These are phyloP conservation scores for Xestia c-nigrum DNA, from an alignment of 2,888 invertebrate species.

Conservation along the genomic window DNA sequence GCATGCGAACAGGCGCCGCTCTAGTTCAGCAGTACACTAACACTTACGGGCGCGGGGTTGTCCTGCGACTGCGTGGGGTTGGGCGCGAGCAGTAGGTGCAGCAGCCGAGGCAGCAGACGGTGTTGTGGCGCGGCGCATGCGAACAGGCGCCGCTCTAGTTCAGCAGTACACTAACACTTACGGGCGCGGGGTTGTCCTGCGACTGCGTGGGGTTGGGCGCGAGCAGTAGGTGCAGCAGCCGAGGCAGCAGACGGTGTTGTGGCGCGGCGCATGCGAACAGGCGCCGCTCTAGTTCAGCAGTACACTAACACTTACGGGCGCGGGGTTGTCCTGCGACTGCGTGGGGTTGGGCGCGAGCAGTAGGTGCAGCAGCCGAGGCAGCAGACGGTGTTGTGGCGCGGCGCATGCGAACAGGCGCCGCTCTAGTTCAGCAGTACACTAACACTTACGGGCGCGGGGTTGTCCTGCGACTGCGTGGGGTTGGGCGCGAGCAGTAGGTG, in stretches of 20 bases:
- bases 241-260: conserved; percentile 81
- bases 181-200: conserved; percentile 44
- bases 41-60: conserved; percentile 46
- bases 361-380: conserved; percentile 83
- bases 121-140: conserved; percentile 83
- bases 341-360: conserved; percentile 71
- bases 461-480: conserved; percentile 43
- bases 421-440: conserved; percentile 5
- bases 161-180: conserved; percentile 28
- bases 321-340: conserved; percentile 31
- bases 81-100: conserved; percentile 80
- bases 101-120: conserved; percentile 83
- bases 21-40: neutral
- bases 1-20: conserved; percentile 46
- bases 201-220: conserved; percentile 60
- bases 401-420: conserved; percentile 72
- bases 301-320: conserved; percentile 45
- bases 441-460: conserved; percentile 46
- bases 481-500: conserved; percentile 78
- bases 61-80: conserved; percentile 41
- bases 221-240: conserved; percentile 81
- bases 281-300: conserved; percentile 66
- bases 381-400: conserved; percentile 73
- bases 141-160: conserved; percentile 64
- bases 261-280: conserved; percentile 72